Evolutionary conservation across 2,888 invertebrate genomes (phyloP).

Genomic region (Ernsta delagoae): DNA sequence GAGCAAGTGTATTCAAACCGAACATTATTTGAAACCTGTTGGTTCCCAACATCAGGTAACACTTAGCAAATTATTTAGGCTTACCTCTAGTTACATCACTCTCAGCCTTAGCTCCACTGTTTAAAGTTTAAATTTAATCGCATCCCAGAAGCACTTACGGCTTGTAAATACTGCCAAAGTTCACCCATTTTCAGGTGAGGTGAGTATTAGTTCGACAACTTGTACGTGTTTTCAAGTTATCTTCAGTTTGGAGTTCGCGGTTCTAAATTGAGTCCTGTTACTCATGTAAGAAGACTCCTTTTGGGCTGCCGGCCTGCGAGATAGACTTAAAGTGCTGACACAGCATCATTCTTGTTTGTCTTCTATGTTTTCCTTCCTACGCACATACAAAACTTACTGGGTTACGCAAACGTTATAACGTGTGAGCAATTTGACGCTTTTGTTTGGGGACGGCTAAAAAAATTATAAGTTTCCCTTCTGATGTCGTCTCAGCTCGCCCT

Average conservation of each 20-base stretch:
- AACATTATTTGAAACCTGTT: conserved; percentile 54
- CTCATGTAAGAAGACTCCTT: conserved; percentile 16
- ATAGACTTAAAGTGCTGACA: conserved; percentile 57
- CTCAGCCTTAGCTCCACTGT: conserved; percentile 45
- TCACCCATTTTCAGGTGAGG: conserved; percentile 76
- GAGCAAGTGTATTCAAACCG: conserved; percentile 36
- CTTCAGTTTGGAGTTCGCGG: conserved; percentile 47
- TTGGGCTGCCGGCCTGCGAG: conserved; percentile 41
- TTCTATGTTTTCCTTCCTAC: conserved; percentile 34
- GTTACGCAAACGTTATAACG: conserved; percentile 34
- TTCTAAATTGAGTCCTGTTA: conserved; percentile 47
- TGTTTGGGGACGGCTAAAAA: conserved; percentile 33
- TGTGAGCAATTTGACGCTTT: conserved; percentile 30
- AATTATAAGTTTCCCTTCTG: conserved; percentile 23
- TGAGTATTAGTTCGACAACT: conserved; percentile 80
- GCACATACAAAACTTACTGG: conserved; percentile 35
- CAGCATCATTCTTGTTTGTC: conserved; percentile 46
- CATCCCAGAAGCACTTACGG: conserved; percentile 45
- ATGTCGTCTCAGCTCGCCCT: not conserved
- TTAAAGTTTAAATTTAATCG: conserved; percentile 54
- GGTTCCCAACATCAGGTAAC: conserved; percentile 30
- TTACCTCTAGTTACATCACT: conserved; percentile 53
- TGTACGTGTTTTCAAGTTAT: conserved; percentile 72
- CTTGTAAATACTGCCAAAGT: conserved; percentile 54
- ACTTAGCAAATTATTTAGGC: conserved; percentile 53